Evolutionary conservation across 2,888 invertebrate genomes (phyloP).

Genomic region (Sepiola atlantica): DNA sequence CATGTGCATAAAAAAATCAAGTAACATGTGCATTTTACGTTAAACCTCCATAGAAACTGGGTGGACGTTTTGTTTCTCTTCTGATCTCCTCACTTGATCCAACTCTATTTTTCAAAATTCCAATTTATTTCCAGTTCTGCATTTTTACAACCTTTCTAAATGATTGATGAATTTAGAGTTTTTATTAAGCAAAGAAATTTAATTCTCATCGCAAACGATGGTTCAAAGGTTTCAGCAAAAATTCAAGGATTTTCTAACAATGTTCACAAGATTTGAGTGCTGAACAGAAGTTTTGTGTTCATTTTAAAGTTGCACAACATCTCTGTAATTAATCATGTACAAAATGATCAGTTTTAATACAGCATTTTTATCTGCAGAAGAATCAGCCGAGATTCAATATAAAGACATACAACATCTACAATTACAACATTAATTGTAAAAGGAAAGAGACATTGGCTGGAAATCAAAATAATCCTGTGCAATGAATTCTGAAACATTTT

Average conservation of each 20-base stretch:
- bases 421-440: neutral
- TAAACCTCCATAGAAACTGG: too few relatives aligned
- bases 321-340: neutral
- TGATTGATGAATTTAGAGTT: neutral
- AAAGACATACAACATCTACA: neutral
- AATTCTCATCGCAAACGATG: neutral
- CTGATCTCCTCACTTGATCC: too few relatives aligned
- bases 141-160: neutral
- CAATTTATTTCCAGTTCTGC: too few relatives aligned
- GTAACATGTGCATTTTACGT: too few relatives aligned
- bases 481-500: neutral
- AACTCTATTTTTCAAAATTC: too few relatives aligned
- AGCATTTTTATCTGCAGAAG: neutral
- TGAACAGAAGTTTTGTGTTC: neutral
- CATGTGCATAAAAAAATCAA: too few relatives aligned
- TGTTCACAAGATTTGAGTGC: neutral
- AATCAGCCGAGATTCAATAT: neutral
- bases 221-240: neutral
- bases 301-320: neutral
- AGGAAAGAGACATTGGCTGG: neutral
- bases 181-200: neutral
- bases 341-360: neutral
- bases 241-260: neutral
- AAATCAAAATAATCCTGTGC: neutral
- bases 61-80: too few relatives aligned